These are phyloP conservation scores for Cryptotis parvus DNA, from an alignment of 2,113 vertebrate genomes.

Conservation along the genomic window DNA sequence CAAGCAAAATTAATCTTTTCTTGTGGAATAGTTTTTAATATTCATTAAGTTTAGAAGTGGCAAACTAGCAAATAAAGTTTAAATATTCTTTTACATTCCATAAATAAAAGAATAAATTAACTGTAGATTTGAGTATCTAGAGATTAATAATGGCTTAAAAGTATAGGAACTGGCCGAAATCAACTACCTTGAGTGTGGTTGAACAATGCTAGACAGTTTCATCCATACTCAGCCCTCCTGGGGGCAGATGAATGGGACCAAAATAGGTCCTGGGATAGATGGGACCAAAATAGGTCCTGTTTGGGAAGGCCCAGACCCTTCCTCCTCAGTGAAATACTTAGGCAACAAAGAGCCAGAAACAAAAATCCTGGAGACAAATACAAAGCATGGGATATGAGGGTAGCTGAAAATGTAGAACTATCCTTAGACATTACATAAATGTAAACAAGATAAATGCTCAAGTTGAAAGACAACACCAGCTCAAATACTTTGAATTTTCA, in stretches of 20 bases:
- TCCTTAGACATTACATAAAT: background rate
- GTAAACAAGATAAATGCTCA: conserved; percentile 6
- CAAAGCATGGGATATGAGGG: background rate
- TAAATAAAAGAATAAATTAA: conserved; percentile 24
- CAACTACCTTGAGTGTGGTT: background rate
- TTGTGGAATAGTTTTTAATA: conserved; percentile 11
- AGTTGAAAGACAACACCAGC: conserved; percentile 25
- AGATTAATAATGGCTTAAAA: background rate
- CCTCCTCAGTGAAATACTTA: background rate
- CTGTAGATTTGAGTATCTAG: conserved; percentile 12
- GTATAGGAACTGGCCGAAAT: background rate
- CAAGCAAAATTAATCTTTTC: conserved; percentile 18
- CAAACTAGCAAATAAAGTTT: background rate
- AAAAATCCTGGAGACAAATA: background rate
- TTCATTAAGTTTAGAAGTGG: background rate
- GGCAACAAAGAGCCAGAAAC: background rate
- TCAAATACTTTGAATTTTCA: background rate
- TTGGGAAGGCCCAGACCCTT: background rate
- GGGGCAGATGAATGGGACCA: background rate
- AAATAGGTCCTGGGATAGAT: background rate
- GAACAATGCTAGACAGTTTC: background rate
- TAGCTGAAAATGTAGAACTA: conserved; percentile 34
- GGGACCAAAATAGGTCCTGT: background rate
- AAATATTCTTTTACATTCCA: conserved; percentile 26
- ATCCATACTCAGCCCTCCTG: background rate